These are phyloP conservation scores for Miltochrista miniata DNA, from an alignment of 2,888 invertebrate species.

Conservation along the genomic window DNA sequence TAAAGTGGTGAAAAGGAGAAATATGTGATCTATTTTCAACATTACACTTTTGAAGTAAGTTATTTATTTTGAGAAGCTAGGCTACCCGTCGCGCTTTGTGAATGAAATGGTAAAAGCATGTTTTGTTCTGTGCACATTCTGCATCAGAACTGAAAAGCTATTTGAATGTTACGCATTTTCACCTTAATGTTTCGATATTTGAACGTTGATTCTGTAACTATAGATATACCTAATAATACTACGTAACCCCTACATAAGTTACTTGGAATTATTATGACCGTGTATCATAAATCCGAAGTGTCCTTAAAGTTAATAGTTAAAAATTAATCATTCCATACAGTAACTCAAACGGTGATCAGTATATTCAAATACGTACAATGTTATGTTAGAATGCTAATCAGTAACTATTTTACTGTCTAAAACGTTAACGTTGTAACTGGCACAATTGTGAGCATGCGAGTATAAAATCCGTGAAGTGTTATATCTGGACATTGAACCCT, in stretches of 20 bases:
- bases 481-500: slow-evolving; percentile 67
- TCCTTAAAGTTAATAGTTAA: slow-evolving; percentile 38
- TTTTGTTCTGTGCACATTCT: too few species aligned
- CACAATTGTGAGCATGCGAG: slow-evolving; percentile 79
- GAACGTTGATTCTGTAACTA: not conserved
- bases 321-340: slow-evolving; percentile 33
- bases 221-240: not conserved
- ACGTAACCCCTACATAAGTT: slow-evolving; percentile 28
- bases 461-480: slow-evolving; percentile 44
- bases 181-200: not conserved
- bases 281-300: slow-evolving; percentile 42
- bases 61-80: too few species aligned
- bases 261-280: slow-evolving; percentile 62
- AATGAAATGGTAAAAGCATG: too few species aligned
- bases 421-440: slow-evolving; percentile 72
- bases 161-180: too few species aligned
- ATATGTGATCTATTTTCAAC: too few species aligned
- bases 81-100: too few species aligned
- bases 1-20: too few species aligned
- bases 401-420: slow-evolving; percentile 65
- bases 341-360: slow-evolving; percentile 52
- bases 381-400: slow-evolving; percentile 58
- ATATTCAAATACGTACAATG: slow-evolving; percentile 50
- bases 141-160: too few species aligned
- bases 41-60: too few species aligned